Base-by-base conservation (phyloP, 2,888 invertebrate genomes). In the Tetragonula carbonaria region DNA sequence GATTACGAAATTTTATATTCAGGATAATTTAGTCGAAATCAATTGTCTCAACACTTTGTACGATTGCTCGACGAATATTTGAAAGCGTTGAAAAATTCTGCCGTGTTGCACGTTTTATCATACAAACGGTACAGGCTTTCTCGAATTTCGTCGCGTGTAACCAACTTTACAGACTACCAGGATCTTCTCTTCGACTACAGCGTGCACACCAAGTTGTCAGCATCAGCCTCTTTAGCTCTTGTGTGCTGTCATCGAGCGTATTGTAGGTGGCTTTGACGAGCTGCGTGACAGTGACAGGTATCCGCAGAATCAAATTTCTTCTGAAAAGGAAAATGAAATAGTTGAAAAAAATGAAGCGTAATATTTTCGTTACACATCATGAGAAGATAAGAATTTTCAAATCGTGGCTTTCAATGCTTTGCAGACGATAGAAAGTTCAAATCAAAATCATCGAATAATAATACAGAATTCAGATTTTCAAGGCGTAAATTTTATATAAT, bases 211-310 rank as follows among this genome's bases (percentile, higher is more conserved):
- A 86, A 70, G 75, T 81, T 82, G 83, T 86, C 84, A 86, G 85
- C 87, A 87, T 84, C 86, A 87, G 84, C 80, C 89, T 86, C 76
- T 66, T 87, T 89, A 89, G 88, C 80, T 89, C 89, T 84, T 85
- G 78, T 89, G 82, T 86, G 86, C 89, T 89, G 78, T 84, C 80
- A 84, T 87, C 78, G 85, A 84, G 74, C 79, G 85, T 78, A 76
- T 70, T 72, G 66, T 51, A 38, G n/a, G 33, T 57, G 81, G 76
- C 85, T 84, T 85, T 66, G 68, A 50, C 33, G 18, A 33, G 70
- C 53, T 71, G 38, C 70, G 84, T 85, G 85, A 85, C 85, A 57
- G 78, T 45, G 18, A 14, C 45, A 28, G 72, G 62, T 63, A n/a
- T 5, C 21, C n/a, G 11, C 50, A 2, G 57, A 57, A 57, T 14